These are phyloP conservation scores for Linurgus olivaceus DNA, from an alignment of 2,797 vertebrate genomes.

Conservation along the genomic window DNA sequence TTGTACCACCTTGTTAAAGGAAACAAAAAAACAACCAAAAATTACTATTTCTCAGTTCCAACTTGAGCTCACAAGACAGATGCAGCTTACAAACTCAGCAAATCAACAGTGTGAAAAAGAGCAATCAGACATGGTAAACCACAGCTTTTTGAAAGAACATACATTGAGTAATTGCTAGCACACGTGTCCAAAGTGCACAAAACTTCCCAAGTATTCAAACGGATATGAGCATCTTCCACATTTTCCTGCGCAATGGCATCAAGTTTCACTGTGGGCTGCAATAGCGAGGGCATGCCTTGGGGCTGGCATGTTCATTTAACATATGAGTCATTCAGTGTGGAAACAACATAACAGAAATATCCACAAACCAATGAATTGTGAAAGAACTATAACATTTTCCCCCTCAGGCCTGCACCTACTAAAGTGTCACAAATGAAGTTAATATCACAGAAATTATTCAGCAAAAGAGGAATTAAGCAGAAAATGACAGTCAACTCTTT, in stretches of 20 bases:
- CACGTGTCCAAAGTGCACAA: background rate
- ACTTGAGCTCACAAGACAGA: background rate
- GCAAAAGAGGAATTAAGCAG: conserved; percentile 13
- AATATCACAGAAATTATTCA: conserved; percentile 7
- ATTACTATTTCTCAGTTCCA: background rate
- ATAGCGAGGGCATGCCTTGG: background rate
- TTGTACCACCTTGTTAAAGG: background rate
- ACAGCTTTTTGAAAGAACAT: background rate
- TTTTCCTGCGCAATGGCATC: background rate
- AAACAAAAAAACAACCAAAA: background rate
- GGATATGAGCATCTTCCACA: background rate
- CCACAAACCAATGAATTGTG: conserved; percentile 56
- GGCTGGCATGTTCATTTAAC: conserved; percentile 35
- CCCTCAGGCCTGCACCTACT: conserved; percentile 26
- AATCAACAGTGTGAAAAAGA: background rate
- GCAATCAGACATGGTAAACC: background rate
- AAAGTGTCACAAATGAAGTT: conserved; percentile 31
- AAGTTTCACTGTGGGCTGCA: conserved; percentile 9
- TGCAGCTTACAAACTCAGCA: background rate
- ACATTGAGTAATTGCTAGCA: background rate
- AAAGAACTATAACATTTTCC: conserved; percentile 20
- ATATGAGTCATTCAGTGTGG: conserved; percentile 34
- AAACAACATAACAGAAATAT: conserved; percentile 53
- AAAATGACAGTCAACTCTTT: background rate
- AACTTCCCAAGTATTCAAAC: background rate